Percentiles rank a stretch among this genome's conserved stretches.
These are phyloP conservation scores for Netelia fuscicornis DNA, from an alignment of 2,888 invertebrate species.

Conservation along the genomic window DNA sequence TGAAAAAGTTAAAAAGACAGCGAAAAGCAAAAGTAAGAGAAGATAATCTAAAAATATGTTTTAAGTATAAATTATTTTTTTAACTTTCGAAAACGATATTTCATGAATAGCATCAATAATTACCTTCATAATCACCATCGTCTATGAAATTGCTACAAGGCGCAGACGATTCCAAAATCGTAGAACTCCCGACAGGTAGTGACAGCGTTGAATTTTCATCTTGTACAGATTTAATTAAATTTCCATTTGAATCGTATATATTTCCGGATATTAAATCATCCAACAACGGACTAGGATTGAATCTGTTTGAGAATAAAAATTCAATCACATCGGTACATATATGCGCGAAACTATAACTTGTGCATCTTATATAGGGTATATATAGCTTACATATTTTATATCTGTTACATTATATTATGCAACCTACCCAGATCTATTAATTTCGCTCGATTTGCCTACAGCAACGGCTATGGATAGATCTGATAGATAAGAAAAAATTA, in stretches of 20 bases:
- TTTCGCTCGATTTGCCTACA: not conserved
- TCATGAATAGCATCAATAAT: not conserved
- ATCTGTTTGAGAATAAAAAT: too few relatives aligned
- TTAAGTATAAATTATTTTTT: not conserved
- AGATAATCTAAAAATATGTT: not conserved
- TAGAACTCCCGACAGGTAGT: slow-evolving; percentile 7
- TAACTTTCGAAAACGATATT: not conserved
- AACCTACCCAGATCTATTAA: slow-evolving; percentile 19
- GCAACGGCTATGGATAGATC: not conserved
- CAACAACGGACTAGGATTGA: too few relatives aligned
- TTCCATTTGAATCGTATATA: not conserved
- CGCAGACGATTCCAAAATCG: slow-evolving; percentile 6
- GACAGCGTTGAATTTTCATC: slow-evolving; percentile 6
- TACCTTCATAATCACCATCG: slow-evolving; percentile 12
- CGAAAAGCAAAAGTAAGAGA: slow-evolving; percentile 3
- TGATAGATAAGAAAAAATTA: not conserved
- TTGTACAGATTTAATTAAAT: slow-evolving; percentile 7
- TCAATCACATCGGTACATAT: too few relatives aligned
- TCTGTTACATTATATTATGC: too few relatives aligned
- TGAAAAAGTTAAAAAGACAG: not conserved
- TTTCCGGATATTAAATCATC: not conserved
- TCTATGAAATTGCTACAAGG: not conserved
- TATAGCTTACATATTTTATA: not conserved
- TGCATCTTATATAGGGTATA: too few relatives aligned
- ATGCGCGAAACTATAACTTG: too few relatives aligned